phyloP scores from a whole-genome alignment of 2,888 invertebrate species.

The Trissolcus japonicus region DNA sequence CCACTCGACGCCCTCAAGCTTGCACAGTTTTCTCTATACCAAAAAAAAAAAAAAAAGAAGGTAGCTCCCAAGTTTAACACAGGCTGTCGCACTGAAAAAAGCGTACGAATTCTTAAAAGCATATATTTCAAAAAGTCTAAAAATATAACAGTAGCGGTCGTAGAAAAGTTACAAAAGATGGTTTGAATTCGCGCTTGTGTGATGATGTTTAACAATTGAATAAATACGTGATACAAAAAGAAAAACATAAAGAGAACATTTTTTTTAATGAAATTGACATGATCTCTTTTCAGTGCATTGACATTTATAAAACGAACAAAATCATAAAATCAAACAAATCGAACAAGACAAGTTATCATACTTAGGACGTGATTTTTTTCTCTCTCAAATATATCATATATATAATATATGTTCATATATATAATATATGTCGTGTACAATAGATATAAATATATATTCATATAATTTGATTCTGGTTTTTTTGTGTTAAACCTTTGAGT shows the following conservation, averaged over 20 bases:
- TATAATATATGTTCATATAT: neutral
- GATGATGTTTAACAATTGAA: too few relatives aligned
- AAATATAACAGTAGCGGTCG: too few relatives aligned
- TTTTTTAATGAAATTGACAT: too few relatives aligned
- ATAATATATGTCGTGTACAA: constrained; percentile 4
- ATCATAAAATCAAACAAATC: too few relatives aligned
- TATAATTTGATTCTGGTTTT: constrained; percentile 26
- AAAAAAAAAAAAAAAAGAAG: constrained; percentile 6
- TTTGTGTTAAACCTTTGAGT: constrained; percentile 43
- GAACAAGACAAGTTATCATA: too few relatives aligned
- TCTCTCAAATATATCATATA: neutral
- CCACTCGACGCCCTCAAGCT: too few relatives aligned
- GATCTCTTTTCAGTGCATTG: too few relatives aligned
- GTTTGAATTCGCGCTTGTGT: neutral
- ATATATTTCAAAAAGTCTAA: constrained; percentile 2
- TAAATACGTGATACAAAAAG: too few relatives aligned
- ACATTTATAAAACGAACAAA: too few relatives aligned
- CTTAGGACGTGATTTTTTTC: too few relatives aligned
- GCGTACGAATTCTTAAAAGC: constrained; percentile 3
- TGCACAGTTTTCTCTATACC: constrained; percentile 11
- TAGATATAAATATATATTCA: constrained; percentile 24
- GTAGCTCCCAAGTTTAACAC: constrained; percentile 37
- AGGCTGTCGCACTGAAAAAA: constrained; percentile 27
- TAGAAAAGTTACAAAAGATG: neutral
- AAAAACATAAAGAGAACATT: too few relatives aligned